A percentile compares a stretch with the other conserved stretches of the same genome.
These are phyloP conservation scores for Ditylenchus weischeri DNA, from an alignment of 2,888 invertebrate species.

Conservation along the genomic window DNA sequence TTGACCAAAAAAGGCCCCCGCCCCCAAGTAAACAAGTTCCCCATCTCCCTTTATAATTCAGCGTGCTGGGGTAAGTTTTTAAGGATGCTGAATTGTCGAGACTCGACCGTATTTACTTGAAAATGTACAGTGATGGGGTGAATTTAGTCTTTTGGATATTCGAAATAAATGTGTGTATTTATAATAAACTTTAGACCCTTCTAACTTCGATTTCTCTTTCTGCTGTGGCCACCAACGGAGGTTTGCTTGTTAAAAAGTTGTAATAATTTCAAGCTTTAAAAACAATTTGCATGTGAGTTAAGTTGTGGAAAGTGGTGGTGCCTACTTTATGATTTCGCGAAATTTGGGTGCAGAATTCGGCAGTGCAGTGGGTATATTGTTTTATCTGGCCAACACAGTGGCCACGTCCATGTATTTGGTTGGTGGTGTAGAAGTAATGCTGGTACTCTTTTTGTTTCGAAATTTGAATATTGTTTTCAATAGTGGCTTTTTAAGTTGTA, in stretches of 20 bases:
- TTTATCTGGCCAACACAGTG: slow-evolving; percentile 94
- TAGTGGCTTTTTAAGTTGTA: slow-evolving; percentile 43
- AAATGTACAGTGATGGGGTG: no score
- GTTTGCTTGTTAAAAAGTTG: neutral
- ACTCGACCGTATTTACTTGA: no score
- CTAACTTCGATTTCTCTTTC: slow-evolving; percentile 86
- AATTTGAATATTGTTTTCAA: slow-evolving; percentile 3
- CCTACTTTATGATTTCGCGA: slow-evolving; percentile 99
- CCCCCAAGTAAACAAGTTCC: no score
- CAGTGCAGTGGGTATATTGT: slow-evolving; percentile 95
- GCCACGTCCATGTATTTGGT: slow-evolving; percentile 89
- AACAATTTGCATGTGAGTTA: slow-evolving; percentile 63
- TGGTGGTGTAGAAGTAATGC: slow-evolving; percentile 65
- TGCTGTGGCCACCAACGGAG: slow-evolving; percentile 88
- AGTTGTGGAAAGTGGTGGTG: slow-evolving; percentile 90
- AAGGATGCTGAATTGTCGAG: no score
- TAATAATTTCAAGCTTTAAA: neutral
- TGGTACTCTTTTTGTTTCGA: slow-evolving; percentile 48
- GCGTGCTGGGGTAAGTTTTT: no score
- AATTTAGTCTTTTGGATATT: neutral
- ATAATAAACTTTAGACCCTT: slow-evolving; percentile 59
- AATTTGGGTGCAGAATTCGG: slow-evolving; percentile 90
- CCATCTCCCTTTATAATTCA: no score
- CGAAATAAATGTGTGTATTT: neutral
- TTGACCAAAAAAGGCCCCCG: no score